These are phyloP conservation scores for Artibeus jamaicensis DNA, from an alignment of 2,797 vertebrate genomes.

Conservation along the genomic window DNA sequence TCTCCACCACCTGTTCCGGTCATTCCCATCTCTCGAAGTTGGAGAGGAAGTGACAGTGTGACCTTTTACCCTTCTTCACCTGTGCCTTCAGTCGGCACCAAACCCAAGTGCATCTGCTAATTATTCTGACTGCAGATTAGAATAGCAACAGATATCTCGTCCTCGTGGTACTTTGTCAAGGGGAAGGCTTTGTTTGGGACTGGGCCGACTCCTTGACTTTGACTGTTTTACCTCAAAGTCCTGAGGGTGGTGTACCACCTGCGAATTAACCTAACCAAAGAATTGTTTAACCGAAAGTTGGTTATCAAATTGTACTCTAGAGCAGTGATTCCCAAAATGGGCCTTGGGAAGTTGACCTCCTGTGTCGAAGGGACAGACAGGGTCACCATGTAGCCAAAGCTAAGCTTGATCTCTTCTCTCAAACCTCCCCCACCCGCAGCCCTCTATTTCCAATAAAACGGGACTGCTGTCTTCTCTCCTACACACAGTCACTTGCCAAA, in stretches of 20 bases:
- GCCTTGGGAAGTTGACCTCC: neutral
- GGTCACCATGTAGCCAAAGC: neutral
- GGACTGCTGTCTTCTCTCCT: neutral
- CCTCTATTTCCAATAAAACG: neutral
- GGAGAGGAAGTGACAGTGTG: neutral
- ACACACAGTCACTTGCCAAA: neutral
- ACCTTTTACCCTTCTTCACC: neutral
- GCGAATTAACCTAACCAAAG: neutral
- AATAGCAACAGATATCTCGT: neutral
- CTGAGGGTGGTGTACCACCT: neutral
- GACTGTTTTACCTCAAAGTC: neutral
- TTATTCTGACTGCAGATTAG: conserved; percentile 20
- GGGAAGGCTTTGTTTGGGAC: neutral
- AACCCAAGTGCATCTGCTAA: neutral
- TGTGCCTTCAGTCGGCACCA: neutral
- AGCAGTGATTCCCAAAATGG: neutral
- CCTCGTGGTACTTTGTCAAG: neutral
- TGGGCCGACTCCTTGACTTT: neutral
- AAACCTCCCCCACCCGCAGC: neutral
- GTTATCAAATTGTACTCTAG: neutral
- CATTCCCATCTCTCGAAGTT: neutral
- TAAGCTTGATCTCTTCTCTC: neutral
- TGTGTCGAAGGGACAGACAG: neutral
- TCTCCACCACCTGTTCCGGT: neutral
- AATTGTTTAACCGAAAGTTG: neutral